Evolutionary conservation across 1,140 invertebrate species (phyloP).

Genomic region (Pachyrhynchus sulphureomaculatus): DNA sequence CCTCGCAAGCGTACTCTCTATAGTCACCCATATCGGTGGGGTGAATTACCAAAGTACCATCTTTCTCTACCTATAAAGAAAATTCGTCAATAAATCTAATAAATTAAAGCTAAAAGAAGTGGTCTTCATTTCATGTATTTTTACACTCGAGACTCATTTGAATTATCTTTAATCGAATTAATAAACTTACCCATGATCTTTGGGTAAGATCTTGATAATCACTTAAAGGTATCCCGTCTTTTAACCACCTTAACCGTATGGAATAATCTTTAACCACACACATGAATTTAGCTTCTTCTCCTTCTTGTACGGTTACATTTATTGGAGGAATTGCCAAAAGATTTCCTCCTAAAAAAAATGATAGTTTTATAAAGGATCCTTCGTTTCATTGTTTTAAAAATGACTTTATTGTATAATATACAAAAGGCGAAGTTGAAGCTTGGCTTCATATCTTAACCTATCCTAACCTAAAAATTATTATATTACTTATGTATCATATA

Average conservation of each 20-base stretch:
- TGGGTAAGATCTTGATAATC: slow-evolving; percentile 65
- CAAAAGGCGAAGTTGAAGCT: no score
- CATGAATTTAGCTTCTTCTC: slow-evolving; percentile 76
- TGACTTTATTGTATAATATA: no score
- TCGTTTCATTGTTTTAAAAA: no score
- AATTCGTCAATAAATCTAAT: no score
- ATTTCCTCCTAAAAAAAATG: slow-evolving; percentile 68
- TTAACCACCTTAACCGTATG: slow-evolving; percentile 69
- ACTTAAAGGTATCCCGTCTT: slow-evolving; percentile 63
- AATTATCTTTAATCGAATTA: no score
- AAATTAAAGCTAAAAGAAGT: no score
- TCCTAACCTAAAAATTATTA: no score
- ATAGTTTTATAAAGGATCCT: no score
- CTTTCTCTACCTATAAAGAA: slow-evolving; percentile 46
- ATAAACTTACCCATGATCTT: slow-evolving; percentile 58
- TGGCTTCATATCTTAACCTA: no score
- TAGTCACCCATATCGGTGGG: slow-evolving; percentile 77
- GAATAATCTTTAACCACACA: slow-evolving; percentile 72
- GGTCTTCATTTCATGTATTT: no score
- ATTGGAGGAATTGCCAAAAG: slow-evolving; percentile 81
- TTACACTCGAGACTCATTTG: no score
- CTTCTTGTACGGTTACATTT: slow-evolving; percentile 86
- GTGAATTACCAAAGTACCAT: slow-evolving; percentile 76
- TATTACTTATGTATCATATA: no score
- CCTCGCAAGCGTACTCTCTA: slow-evolving; percentile 87